Percentiles rank a stretch among this genome's conserved stretches.
phyloP scores from a whole-genome alignment of 2,797 vertebrate species.

The Cynodonichthys magdalenae region DNA sequence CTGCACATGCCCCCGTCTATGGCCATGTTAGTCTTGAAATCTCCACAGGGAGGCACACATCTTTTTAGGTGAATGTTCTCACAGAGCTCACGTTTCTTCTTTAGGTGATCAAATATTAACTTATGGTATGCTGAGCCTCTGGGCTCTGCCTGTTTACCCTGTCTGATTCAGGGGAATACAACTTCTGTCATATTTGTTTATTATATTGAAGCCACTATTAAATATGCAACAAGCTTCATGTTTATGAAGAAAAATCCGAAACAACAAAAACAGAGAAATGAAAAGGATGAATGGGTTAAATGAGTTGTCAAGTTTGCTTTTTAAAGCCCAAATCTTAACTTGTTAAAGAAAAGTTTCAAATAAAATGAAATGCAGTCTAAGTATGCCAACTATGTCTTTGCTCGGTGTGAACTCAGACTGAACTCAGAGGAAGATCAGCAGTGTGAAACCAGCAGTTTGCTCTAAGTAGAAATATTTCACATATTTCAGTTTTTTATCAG shows the following conservation, averaged over 20 bases:
- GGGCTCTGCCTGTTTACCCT: background rate
- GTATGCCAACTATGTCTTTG: slow-evolving; percentile 32
- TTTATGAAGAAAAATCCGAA: no score
- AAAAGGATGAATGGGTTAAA: background rate
- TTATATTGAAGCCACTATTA: background rate
- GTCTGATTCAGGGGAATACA: slow-evolving; percentile 25
- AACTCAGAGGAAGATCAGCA: slow-evolving; percentile 31
- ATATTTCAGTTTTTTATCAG: no score
- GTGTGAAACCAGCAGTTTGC: no score
- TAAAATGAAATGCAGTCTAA: slow-evolving; percentile 19
- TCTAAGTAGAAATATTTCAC: no score
- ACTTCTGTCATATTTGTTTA: slow-evolving; percentile 2
- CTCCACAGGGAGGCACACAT: slow-evolving; percentile 56
- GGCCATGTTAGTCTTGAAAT: slow-evolving; percentile 48
- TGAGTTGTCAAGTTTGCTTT: slow-evolving; percentile 13
- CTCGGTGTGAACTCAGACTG: slow-evolving; percentile 50
- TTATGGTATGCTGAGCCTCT: slow-evolving; percentile 33
- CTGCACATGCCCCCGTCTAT: slow-evolving; percentile 24
- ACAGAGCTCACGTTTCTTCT: slow-evolving; percentile 57
- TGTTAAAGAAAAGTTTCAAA: background rate
- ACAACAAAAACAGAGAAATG: no score
- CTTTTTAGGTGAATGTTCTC: slow-evolving; percentile 41
- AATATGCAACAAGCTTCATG: no score
- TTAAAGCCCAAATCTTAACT: background rate
- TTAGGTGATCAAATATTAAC: slow-evolving; percentile 54